phyloP scores from a whole-genome alignment of 2,113 vertebrate species.

The Nothoprocta pentlandii region DNA sequence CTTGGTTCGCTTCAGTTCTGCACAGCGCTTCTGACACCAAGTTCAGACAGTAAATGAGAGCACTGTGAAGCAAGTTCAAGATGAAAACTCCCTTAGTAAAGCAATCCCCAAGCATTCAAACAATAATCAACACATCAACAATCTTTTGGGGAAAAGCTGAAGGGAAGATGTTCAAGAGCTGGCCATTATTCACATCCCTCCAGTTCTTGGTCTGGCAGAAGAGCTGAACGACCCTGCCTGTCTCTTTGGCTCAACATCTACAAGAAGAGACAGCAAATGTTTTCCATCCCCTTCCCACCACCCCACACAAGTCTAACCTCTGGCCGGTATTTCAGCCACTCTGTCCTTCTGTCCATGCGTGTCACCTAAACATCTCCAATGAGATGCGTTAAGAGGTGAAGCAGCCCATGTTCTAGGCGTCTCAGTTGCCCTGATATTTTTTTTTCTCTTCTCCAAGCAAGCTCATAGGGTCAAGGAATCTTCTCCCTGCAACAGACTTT shows the following conservation, averaged over 20 bases:
- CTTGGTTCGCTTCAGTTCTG: neutral
- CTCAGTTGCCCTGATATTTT: neutral
- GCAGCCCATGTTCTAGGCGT: neutral
- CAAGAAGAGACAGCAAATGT: neutral
- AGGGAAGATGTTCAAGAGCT: conserved; percentile 18
- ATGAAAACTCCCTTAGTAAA: neutral
- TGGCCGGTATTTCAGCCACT: neutral
- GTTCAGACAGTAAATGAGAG: neutral
- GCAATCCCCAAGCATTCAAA: conserved; percentile 24
- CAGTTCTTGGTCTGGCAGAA: neutral
- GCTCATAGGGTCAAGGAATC: neutral
- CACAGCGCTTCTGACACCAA: neutral
- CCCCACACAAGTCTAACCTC: neutral
- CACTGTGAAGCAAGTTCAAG: neutral
- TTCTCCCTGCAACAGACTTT: neutral
- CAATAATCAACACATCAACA: conserved; percentile 28
- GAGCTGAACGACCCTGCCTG: neutral
- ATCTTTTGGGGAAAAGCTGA: conserved; percentile 4
- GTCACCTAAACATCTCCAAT: neutral
- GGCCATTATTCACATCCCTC: neutral
- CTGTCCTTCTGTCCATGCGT: neutral
- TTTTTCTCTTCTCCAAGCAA: neutral
- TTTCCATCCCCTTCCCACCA: neutral
- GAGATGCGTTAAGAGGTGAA: neutral
- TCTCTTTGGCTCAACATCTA: neutral